Evolutionary conservation across 1,140 invertebrate genomes (phyloP), one percentile per base, ranked within the genome.

Genomic region (Latrodectus geometricus): DNA sequence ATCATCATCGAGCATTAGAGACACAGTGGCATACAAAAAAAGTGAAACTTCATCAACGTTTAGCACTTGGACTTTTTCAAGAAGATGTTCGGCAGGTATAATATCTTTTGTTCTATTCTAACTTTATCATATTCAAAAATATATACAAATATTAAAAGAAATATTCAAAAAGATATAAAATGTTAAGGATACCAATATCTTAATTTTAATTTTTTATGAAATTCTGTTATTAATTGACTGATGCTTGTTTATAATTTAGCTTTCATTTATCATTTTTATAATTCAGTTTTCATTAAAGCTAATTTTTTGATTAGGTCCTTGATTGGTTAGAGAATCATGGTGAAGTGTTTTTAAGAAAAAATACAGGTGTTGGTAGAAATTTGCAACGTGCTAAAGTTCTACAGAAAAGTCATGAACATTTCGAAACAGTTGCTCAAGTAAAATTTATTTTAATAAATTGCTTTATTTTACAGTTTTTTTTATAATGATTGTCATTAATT

Each of bases 381-480:
- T 92, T 99, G 84, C 95, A 97, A 90, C 97, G 98, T 91, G 97
- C 97, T 14, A 94, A 96, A 89, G 96, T 97, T 4, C 96, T 98
- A 91, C 97, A 99, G 92, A 98, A 98, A 92, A 98, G 97, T 92
- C 97, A 99, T 91, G 96, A 99, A 92, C 97, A 99, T 91, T 99
- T 99, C 91, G 97, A 99, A 93, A 97, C 97, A 91, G 97, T 99
- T 76, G 97, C 97, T 56, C 96, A 97, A 94, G 96, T 97, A 92
- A 92, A 92, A 77, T 12, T 83, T 69, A 52, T 50, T 73, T 61
- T 50, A 48, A 65, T 65, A 66, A 20, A 74, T 49, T 17, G 48
- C 7, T n/a, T 17, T 75, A n/a, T 21, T 52, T 17, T 73, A 52
- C 17, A 20, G 17, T 21, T 69, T 7, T 9, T 8, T 35, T 35